These are phyloP conservation scores for Beris chalybata DNA, from an alignment of 2,888 invertebrate species.

Conservation along the genomic window DNA sequence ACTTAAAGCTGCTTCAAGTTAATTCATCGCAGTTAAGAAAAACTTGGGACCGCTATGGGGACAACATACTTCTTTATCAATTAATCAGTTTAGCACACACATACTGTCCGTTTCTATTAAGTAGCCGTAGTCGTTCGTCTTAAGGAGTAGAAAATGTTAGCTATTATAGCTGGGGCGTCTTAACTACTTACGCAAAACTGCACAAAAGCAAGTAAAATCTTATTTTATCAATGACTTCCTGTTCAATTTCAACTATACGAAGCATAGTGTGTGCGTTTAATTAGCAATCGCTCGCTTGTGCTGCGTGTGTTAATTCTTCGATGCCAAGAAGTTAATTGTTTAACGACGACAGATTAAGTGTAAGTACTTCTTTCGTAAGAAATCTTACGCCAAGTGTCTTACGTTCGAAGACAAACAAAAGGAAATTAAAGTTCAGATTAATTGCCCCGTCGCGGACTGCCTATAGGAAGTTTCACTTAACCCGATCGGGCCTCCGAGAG, in stretches of 20 bases:
- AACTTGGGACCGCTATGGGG: slow-evolving; percentile 3
- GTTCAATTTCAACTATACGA: slow-evolving; percentile 22
- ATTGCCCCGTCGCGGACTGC: slow-evolving; percentile 30
- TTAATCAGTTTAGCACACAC: slow-evolving; percentile 27
- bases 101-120: not conserved
- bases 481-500: slow-evolving; percentile 15
- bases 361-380: slow-evolving; percentile 17
- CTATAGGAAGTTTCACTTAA: slow-evolving; percentile 30
- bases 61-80: slow-evolving; percentile 21
- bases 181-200: slow-evolving; percentile 8
- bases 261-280: slow-evolving; percentile 14
- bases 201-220: slow-evolving; percentile 15
- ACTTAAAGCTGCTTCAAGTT: slow-evolving; percentile 25
- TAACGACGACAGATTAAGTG: slow-evolving; percentile 20
- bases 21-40: slow-evolving; percentile 26
- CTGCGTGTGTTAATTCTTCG: slow-evolving; percentile 14
- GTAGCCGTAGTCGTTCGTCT: not conserved
- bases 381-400: slow-evolving; percentile 27
- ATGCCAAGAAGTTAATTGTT: slow-evolving; percentile 22
- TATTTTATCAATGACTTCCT: slow-evolving; percentile 33
- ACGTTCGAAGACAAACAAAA: slow-evolving; percentile 9
- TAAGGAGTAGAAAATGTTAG: not conserved
- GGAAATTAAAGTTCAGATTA: slow-evolving; percentile 39
- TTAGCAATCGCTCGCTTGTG: slow-evolving; percentile 18
- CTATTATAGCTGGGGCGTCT: not conserved